Evolutionary conservation across 1,140 invertebrate species (phyloP).

Genomic region (Aethina tumida): DNA sequence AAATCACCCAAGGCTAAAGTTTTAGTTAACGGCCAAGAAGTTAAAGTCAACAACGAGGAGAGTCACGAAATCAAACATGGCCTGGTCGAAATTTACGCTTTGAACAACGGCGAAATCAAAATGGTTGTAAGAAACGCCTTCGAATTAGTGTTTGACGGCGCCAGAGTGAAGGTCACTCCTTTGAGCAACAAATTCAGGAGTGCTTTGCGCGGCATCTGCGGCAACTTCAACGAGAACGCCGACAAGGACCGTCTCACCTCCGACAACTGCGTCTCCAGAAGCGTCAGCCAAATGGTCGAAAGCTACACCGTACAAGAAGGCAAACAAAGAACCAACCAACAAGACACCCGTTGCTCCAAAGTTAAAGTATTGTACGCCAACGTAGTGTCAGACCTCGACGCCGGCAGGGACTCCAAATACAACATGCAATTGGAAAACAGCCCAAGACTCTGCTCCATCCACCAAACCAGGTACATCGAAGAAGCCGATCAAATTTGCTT

Average conservation of each 20-base stretch:
- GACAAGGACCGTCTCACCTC: slow-evolving; percentile 49
- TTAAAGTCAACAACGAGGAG: slow-evolving; percentile 23
- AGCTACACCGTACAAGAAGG: slow-evolving; percentile 40
- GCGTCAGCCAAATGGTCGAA: slow-evolving; percentile 42
- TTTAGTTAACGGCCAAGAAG: slow-evolving; percentile 30
- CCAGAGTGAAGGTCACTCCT: slow-evolving; percentile 39
- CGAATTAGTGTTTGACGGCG: slow-evolving; percentile 43
- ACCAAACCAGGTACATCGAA: slow-evolving; percentile 40
- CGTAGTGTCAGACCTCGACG: slow-evolving; percentile 37
- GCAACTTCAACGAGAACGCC: slow-evolving; percentile 46
- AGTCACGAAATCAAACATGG: slow-evolving; percentile 24
- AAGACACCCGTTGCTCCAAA: slow-evolving; percentile 33
- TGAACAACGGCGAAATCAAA: slow-evolving; percentile 39
- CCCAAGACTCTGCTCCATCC: slow-evolving; percentile 21
- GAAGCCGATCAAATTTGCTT: slow-evolving; percentile 45
- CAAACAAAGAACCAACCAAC: slow-evolving; percentile 5
- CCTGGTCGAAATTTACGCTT: slow-evolving; percentile 40
- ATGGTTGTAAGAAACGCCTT: slow-evolving; percentile 42
- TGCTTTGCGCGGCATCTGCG: slow-evolving; percentile 51
- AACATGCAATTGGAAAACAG: no score
- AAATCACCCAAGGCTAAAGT: slow-evolving; percentile 25
- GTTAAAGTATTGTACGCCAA: slow-evolving; percentile 37
- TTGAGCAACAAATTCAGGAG: slow-evolving; percentile 37
- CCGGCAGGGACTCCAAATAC: no score
- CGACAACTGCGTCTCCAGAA: slow-evolving; percentile 41